phyloP scores from a whole-genome alignment of 1,140 invertebrate species.

The Drosophila ogumai region DNA sequence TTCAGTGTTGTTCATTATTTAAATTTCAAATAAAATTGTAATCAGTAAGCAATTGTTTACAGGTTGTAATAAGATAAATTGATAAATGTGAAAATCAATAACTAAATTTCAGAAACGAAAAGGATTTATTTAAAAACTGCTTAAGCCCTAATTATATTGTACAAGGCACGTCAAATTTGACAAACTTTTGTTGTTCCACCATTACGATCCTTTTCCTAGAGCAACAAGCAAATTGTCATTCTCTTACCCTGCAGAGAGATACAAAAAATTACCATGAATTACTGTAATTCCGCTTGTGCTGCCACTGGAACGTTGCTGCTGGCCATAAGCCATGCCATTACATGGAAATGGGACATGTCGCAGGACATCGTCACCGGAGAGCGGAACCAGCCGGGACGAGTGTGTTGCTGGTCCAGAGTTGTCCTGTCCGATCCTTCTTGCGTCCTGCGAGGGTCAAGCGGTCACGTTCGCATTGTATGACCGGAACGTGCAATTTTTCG shows the following conservation, averaged over 20 bases:
- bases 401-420: slow-evolving; percentile 9
- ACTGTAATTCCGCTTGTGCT: slow-evolving; percentile 69
- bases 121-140: background rate
- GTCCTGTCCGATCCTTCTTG: slow-evolving; percentile 27
- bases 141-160: background rate
- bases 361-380: slow-evolving; percentile 37
- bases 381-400: slow-evolving; percentile 14
- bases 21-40: background rate
- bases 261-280: slow-evolving; percentile 79
- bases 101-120: background rate
- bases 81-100: background rate
- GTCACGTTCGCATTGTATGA: slow-evolving; percentile 76
- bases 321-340: slow-evolving; percentile 70
- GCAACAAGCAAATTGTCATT: slow-evolving; percentile 30
- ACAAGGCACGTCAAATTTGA: background rate
- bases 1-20: background rate
- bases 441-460: slow-evolving; percentile 54
- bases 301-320: slow-evolving; percentile 39
- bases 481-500: slow-evolving; percentile 73
- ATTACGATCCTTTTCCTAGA: slow-evolving; percentile 42
- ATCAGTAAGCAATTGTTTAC: background rate
- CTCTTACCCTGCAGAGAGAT: slow-evolving; percentile 36
- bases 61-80: background rate
- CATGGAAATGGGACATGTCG: slow-evolving; percentile 62
- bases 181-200: slow-evolving; percentile 8